Base-by-base conservation (phyloP, 2,888 invertebrate species). In the Crepidodera aurea region DNA sequence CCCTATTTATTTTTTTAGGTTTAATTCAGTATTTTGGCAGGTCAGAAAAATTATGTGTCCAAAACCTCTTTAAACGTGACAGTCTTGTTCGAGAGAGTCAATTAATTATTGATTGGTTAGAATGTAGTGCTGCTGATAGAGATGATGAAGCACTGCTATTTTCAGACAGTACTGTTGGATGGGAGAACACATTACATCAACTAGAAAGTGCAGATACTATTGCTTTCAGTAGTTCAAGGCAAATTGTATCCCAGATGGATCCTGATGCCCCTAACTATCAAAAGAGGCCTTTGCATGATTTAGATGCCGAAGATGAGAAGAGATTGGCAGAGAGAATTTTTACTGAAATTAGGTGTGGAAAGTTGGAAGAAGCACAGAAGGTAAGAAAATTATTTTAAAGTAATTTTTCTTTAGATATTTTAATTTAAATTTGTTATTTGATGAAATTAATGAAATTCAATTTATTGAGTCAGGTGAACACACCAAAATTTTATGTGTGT, bases 101-200 rank as follows among this genome's bases (percentile, higher is more conserved):
- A 79, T 78, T 96, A 48, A 88, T 97, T 37, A 90, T 96, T 18
- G 96, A 96, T 79, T 97, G 97, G 97, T 79, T 97, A 54, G 97
- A 97, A 80, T 87, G 88, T 34, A 92, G 90, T 77, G 91, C 93
- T 13, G 80, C 85, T 5, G 88, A 89, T 57, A 72, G 70, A 58
- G 77, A 79, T 55, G 75, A 77, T 51, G 76, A 86, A 61, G 83
- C 88, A 8, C 85, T 90, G 59, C 89, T 92, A 74, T 94, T 91
- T 76, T 90, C 92, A 25, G 95, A 95, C 78, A 85, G 86, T 72
- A 90, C 92, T 54, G 86, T 93, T 44, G 92, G 92, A 25, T 96
- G 96, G 95, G 94, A 95, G 78, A 96, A 96, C 77, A 95, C 96
- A 1, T 83, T 96, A 15, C 92, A 93, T 79, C 89, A 92, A 72